Conservation (phyloP, 1,140 invertebrate genomes). For the Andricus grossulariae region DNA sequence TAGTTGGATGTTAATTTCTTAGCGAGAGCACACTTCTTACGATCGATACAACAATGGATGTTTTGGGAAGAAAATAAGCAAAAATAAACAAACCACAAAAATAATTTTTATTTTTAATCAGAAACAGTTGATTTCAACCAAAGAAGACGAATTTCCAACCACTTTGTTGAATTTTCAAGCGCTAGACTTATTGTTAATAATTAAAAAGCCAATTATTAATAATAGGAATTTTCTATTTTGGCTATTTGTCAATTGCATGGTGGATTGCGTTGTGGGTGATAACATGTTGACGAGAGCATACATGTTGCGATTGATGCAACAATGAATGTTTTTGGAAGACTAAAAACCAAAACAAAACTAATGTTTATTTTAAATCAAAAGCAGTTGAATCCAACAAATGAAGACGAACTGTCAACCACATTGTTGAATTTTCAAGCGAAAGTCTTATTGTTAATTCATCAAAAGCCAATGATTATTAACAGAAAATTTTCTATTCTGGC, state of each 20-base stretch:
- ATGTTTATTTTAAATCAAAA: too few species aligned
- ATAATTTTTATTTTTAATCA: neutral
- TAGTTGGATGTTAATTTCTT: too few species aligned
- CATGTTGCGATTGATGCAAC: slow-evolving; percentile 67
- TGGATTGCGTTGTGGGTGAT: slow-evolving; percentile 34
- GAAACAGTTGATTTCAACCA: too few species aligned
- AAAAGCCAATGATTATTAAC: too few species aligned
- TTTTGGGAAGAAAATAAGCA: slow-evolving; percentile 67
- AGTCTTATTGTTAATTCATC: too few species aligned
- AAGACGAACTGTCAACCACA: too few species aligned
- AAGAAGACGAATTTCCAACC: too few species aligned
- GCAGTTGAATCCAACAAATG: too few species aligned
- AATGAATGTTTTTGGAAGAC: slow-evolving; percentile 62
- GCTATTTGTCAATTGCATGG: neutral
- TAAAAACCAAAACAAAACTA: slow-evolving; percentile 56
- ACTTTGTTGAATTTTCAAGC: too few species aligned
- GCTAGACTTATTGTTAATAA: too few species aligned
- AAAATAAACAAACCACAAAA: neutral
- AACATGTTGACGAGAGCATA: slow-evolving; percentile 54
- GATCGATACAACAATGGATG: slow-evolving; percentile 65
- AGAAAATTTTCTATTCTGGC: too few species aligned
- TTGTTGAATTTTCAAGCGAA: too few species aligned
- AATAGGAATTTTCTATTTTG: neutral
- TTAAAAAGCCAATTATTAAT: neutral
- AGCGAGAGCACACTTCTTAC: slow-evolving; percentile 25